Evolutionary conservation across 2,888 invertebrate species (phyloP).

Genomic region (Capitulum mitella): DNA sequence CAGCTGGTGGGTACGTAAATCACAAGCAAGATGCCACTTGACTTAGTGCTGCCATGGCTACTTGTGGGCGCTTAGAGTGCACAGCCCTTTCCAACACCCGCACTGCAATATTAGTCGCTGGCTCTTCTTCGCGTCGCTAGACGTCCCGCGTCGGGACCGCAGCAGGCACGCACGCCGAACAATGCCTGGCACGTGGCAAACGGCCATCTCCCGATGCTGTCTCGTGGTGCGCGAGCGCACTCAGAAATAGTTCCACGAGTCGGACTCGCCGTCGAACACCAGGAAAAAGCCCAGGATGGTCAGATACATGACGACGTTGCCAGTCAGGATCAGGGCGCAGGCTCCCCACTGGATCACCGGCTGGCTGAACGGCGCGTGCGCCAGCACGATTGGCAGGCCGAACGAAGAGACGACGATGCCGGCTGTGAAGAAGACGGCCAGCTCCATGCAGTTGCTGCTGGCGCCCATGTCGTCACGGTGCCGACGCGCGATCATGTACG

Average conservation of each 20-base stretch:
- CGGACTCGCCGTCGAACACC: slow-evolving; percentile 56
- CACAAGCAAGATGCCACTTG: too few species aligned
- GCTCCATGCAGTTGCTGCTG: slow-evolving; percentile 33
- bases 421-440: slow-evolving; percentile 77
- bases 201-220: too few species aligned
- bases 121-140: too few species aligned
- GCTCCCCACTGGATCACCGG: slow-evolving; percentile 68
- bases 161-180: too few species aligned
- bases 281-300: slow-evolving; percentile 88
- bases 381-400: slow-evolving; percentile 89
- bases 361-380: slow-evolving; percentile 56
- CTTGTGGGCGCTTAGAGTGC: too few species aligned
- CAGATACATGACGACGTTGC: slow-evolving; percentile 81
- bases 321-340: slow-evolving; percentile 76
- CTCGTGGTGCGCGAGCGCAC: too few species aligned
- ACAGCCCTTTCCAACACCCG: too few species aligned
- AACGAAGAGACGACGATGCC: slow-evolving; percentile 93
- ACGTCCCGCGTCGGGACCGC: too few species aligned
- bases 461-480: slow-evolving; percentile 53
- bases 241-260: slow-evolving; percentile 18
- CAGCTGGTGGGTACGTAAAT: too few species aligned
- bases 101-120: too few species aligned
- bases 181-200: too few species aligned
- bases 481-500: slow-evolving; percentile 79
- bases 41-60: too few species aligned